Base-by-base conservation (phyloP, 92 coral and sea anemone species). In the Scolanthus callimorphus region DNA sequence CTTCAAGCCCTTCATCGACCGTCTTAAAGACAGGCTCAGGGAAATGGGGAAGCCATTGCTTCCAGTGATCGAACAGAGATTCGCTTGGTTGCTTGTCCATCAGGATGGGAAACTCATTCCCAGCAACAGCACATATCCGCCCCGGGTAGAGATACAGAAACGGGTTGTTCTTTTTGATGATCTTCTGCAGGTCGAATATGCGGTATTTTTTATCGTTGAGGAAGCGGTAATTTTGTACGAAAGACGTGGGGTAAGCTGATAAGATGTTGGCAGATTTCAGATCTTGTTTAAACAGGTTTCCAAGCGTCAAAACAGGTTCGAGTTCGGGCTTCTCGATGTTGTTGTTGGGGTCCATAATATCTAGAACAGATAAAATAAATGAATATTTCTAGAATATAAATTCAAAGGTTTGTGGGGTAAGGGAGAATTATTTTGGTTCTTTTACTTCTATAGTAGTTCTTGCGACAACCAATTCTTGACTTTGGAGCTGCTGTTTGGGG, bases 91-190 rank as follows among this genome's bases (percentile, higher is more conserved):
- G 74, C 24, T 77, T 62, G 77, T 76, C 84, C 85, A 82, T 55
- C 12, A 76, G 82, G 19, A 77, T 77, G 27, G 89, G 89, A 30
- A 82, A 73, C 54, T 82, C 89, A 48, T 76, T 64, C 29, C 89
- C 89, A 27, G 89, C 89, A 24, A 82, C 61, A 41, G 83, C 49
- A 60, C 89, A 82, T 52, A 59, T 62, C 49, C 84, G 70, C 10
- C 80, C 68, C 39, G 89, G 89, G 38, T 61, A 64, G 63, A 82
- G 66, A 39, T 52, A 82, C 48, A 64, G 58, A 49, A 75, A 76
- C 21, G 63, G 76, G 73, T 78, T 74, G 78, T 62, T 62, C 49
- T 68, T 63, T 38, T 74, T 62, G 0, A 57, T 50, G 25, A 46
- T 15, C 52, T 74, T 57, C 13, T 74, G 84, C 54, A 76, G 58